Conservation (phyloP, 2,797 vertebrate genomes). For the Sebastes elongatus region DNA sequence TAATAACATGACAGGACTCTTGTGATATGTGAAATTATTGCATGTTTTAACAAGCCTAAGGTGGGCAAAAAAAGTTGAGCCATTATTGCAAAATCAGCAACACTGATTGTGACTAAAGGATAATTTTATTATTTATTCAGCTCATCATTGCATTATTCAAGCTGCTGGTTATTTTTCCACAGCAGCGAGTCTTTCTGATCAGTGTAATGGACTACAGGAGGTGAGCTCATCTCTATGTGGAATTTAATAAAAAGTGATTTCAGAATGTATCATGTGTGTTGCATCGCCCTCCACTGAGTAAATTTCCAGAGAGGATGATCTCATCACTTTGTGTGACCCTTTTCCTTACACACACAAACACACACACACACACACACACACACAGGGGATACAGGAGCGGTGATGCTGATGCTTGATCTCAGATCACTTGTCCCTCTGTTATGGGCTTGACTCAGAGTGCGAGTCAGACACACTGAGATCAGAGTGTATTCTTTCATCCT, state of each 20-base stretch:
- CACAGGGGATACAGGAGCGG: neutral
- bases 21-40: neutral
- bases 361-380: conserved; percentile 26
- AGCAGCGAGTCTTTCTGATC: conserved; percentile 28
- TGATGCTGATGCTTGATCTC: conserved; percentile 32
- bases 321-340: conserved; percentile 63
- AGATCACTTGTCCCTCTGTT: conserved; percentile 31
- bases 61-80: neutral
- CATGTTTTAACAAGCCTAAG: neutral
- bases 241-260: conserved; percentile 70
- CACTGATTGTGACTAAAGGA: neutral
- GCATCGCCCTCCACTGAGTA: conserved; percentile 51
- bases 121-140: conserved; percentile 16
- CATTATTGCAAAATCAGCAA: conserved; percentile 1
- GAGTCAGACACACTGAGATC: conserved; percentile 51
- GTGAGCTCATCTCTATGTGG: conserved; percentile 69
- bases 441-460: conserved; percentile 26
- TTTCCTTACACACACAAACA: conserved; percentile 11
- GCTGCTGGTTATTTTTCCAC: conserved; percentile 11
- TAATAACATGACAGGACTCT: neutral
- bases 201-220: conserved; percentile 30
- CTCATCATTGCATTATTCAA: conserved; percentile 26
- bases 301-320: conserved; percentile 64
- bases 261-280: conserved; percentile 64
- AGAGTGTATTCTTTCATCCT: conserved; percentile 31